Conservation (phyloP, 1,140 invertebrate genomes). For the Drosophila quadrilineata region DNA sequence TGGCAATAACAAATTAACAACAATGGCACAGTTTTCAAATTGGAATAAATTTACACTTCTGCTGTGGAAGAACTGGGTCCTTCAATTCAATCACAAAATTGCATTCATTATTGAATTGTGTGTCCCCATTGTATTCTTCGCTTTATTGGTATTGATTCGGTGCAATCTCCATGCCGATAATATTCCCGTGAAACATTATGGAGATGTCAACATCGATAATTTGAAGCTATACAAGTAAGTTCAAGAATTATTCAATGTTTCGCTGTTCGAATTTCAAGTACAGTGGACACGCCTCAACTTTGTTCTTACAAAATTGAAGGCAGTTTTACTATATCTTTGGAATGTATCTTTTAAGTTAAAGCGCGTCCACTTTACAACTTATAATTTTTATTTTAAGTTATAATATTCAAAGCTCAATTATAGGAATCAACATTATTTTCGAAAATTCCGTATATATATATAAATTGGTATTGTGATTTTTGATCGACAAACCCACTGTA, state of each 20-base stretch:
- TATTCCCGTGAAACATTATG: background rate
- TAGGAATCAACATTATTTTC: too few species aligned
- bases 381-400: too few species aligned
- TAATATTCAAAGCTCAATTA: too few species aligned
- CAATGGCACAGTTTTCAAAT: constrained; percentile 67
- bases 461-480: too few species aligned
- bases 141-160: constrained; percentile 86
- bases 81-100: constrained; percentile 88
- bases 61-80: constrained; percentile 92
- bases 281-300: too few species aligned
- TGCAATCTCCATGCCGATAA: constrained; percentile 82
- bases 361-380: too few species aligned
- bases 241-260: background rate
- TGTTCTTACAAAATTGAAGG: too few species aligned
- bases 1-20: constrained; percentile 1
- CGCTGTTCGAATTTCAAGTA: too few species aligned
- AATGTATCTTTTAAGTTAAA: too few species aligned
- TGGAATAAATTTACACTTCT: constrained; percentile 86
- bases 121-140: constrained; percentile 86
- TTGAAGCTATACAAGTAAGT: constrained; percentile 61
- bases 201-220: constrained; percentile 6
- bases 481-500: too few species aligned
- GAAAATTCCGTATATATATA: too few species aligned
- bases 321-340: too few species aligned
- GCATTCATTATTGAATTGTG: constrained; percentile 88